Evolutionary conservation across 2,888 invertebrate genomes (phyloP), one percentile per base, ranked within the genome.

Genomic region (Candidula unifasciata): DNA sequence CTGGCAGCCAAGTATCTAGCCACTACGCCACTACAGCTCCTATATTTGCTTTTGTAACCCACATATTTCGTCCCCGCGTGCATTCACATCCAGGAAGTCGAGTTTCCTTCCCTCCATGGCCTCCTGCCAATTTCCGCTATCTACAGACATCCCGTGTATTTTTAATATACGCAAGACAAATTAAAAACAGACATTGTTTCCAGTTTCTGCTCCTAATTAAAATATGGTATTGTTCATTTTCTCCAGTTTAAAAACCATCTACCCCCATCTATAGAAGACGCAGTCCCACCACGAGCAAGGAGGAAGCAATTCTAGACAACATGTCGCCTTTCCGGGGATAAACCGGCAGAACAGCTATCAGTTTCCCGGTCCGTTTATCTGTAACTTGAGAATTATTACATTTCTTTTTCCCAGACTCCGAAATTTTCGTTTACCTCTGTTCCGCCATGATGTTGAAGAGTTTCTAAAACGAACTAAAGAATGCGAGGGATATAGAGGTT

Each of bases 351-450:
- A 16, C 44, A 37, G 37, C 83, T 83, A 83, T 83, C 83, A 73
- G 79, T 79, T 79, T 79, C 83, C 83, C n/a, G n/a, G 37, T 44
- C 71, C 79, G 79, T 77, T 83, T 80, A 78, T 80, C 86, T 80
- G 86, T 79, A 86, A 86, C 71, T 64, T 33, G 86, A 86, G 86
- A 86, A 84, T 86, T 86, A 86, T 86, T 84, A 83, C 86, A 71
- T 84, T 78, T 78, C 84, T 77, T 81, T 60, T 81, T 30, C 82
- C 57, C 52, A 44, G 37, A 81, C 78, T 71, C 66, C 35, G 54
- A 74, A 37, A 66, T 80, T 57, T 80, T 74, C 57, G 13, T 73
- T 35, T 66, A 82, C 60, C 64, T 27, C n/a, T 13, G 82, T 30
- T 30, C 77, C 69, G 76, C 68, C 68, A 57, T 77, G 30, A n/a